Evolutionary conservation across 2,797 vertebrate species (phyloP).

Genomic region (Pampus argenteus): DNA sequence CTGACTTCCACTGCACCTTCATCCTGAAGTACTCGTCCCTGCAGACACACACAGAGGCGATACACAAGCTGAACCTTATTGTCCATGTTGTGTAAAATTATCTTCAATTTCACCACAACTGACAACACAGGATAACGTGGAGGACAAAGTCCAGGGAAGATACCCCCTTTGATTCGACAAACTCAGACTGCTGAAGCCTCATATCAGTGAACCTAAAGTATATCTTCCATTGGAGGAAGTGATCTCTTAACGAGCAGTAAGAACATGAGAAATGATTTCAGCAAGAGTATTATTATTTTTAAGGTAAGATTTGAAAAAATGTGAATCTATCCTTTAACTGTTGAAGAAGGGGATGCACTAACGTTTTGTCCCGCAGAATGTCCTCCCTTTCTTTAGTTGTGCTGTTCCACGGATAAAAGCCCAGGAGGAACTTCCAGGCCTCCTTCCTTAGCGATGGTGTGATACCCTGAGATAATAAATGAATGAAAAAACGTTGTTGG

Average conservation of each 20-base stretch:
- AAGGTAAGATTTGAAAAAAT: too few relatives aligned
- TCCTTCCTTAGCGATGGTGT: slow-evolving; percentile 86
- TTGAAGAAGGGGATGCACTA: slow-evolving; percentile 42
- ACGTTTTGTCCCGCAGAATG: slow-evolving; percentile 90
- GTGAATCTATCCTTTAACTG: too few relatives aligned
- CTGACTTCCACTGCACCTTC: slow-evolving; percentile 96
- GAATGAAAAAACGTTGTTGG: neutral
- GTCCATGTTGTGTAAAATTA: too few relatives aligned
- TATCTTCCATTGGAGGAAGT: neutral
- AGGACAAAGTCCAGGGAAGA: too few relatives aligned
- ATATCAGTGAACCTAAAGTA: too few relatives aligned
- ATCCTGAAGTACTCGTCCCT: slow-evolving; percentile 95
- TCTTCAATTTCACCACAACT: neutral
- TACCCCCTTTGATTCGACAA: too few relatives aligned
- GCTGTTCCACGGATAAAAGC: slow-evolving; percentile 91
- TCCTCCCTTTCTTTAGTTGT: slow-evolving; percentile 87
- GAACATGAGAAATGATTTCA: neutral
- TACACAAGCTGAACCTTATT: neutral
- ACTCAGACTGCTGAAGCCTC: too few relatives aligned
- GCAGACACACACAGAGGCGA: slow-evolving; percentile 21
- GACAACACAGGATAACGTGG: neutral
- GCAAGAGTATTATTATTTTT: too few relatives aligned
- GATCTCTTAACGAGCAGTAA: neutral
- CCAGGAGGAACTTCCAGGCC: slow-evolving; percentile 92
- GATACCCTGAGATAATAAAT: slow-evolving; percentile 83